Evolutionary conservation across 2,888 invertebrate genomes (phyloP), one percentile per base, ranked within the genome.

Genomic region (Pyrgus malvae): DNA sequence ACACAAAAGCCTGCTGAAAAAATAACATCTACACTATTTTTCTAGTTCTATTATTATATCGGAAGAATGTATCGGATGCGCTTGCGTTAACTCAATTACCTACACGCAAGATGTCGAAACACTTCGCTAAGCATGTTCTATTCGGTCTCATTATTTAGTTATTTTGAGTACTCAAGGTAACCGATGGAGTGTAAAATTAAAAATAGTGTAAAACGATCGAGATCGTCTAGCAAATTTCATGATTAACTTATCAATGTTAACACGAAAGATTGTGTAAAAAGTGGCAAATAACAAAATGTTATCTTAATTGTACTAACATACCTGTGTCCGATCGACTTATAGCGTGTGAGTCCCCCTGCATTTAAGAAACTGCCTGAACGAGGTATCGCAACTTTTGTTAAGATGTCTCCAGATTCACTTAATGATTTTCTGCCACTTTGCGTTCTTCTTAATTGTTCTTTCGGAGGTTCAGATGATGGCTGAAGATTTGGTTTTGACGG

Each of bases 301-400:
- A n/a, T n/a, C n/a, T n/a, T n/a, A n/a, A n/a, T n/a, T n/a, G n/a
- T n/a, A n/a, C 33, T 16, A 2, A 27, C 25, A 73, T 82, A 93
- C 93, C 94, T 93, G 67, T 92, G 92, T 67, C 91, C 89, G 70
- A 92, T 92, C 21, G 95, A 94, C 83, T 95, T 95, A 76, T 95
- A 95, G 68, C 95, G 91, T 5, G 95, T 94, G 48, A 94, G 86
- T 55, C 95, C 95, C 42, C 95, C 95, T 11, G 96, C 94, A 68
- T 96, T 96, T 37, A 97, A 90, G 74, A 97, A 97, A 77, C 96
- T 97, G 41, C 96, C 95, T 46, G 96, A 95, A 66, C 96, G 91
- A 9, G 97, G 97, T 68, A 97, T 94, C 33, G 96, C 96, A 37
- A 97, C 96, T 79, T 96, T 95, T 0, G 97, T 97, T 67, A 96